phyloP scores from a whole-genome alignment of 2,888 invertebrate species.

The Cotesia congregata region DNA sequence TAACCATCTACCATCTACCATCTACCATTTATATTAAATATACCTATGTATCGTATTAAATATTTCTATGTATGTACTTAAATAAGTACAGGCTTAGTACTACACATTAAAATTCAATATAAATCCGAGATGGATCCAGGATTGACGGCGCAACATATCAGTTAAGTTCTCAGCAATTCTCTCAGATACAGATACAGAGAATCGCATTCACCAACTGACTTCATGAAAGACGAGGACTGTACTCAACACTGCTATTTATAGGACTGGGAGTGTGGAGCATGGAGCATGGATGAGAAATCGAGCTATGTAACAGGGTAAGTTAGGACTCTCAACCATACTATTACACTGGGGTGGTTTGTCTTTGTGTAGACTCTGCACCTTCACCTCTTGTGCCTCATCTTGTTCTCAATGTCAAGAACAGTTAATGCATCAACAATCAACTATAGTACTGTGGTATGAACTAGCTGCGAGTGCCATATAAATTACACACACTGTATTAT shows the following conservation, averaged over 20 bases:
- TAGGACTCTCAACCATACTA: constrained; percentile 27
- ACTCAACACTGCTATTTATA: constrained; percentile 6
- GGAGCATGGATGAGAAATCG: not conserved
- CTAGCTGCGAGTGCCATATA: not conserved
- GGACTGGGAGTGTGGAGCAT: no score
- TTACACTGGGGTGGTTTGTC: constrained; percentile 27
- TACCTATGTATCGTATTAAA: no score
- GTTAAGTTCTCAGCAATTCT: constrained; percentile 16
- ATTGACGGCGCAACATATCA: constrained; percentile 4
- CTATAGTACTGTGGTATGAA: not conserved
- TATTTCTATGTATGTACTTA: no score
- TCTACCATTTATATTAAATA: not conserved
- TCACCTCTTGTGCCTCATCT: not conserved
- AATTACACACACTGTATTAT: not conserved
- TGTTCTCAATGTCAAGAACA: constrained; percentile 30
- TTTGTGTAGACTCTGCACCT: not conserved
- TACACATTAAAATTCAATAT: not conserved
- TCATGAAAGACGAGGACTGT: not conserved
- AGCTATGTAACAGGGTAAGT: constrained; percentile 12
- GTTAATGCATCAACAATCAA: constrained; percentile 14
- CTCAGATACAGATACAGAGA: not conserved
- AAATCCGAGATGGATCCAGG: constrained; percentile 2
- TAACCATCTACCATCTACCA: no score
- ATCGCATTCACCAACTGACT: not conserved
- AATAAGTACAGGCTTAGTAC: no score